Conservation (phyloP, 2,113 vertebrate species). For the Takifugu flavidus region DNA sequence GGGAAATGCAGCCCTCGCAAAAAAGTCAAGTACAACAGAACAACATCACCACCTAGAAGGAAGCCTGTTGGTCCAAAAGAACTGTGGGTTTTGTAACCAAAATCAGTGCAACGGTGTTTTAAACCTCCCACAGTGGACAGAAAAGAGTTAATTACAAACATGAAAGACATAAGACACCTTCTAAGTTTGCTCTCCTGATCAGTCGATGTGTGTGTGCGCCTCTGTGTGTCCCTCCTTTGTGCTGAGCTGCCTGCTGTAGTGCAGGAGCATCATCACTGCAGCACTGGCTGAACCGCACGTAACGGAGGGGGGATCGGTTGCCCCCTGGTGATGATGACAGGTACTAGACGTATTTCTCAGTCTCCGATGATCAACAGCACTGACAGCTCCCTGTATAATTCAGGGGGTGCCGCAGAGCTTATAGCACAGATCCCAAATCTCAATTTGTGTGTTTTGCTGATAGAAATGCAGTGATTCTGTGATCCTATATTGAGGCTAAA, state of each 20-base stretch:
- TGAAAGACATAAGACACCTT: not conserved
- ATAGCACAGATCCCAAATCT: constrained; percentile 6
- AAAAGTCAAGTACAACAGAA: constrained; percentile 20
- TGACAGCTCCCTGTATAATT: constrained; percentile 10
- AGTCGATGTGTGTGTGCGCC: constrained; percentile 10
- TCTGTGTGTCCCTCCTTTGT: constrained; percentile 23
- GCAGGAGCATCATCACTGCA: constrained; percentile 45
- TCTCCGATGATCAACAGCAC: constrained; percentile 5
- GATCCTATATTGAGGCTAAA: not conserved
- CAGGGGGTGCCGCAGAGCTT: constrained; percentile 14
- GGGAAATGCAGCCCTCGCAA: constrained; percentile 4
- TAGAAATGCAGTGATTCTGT: constrained; percentile 2
- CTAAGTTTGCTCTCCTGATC: not conserved
- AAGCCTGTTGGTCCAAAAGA: not conserved
- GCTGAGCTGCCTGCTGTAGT: constrained; percentile 25
- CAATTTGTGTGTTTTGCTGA: not conserved
- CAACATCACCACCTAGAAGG: not conserved
- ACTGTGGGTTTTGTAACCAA: not conserved
- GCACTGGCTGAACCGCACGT: constrained; percentile 10
- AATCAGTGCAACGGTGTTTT: constrained; percentile 12
- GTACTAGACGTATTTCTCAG: constrained; percentile 3
- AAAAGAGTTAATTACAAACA: constrained; percentile 14
- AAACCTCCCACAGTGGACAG: not conserved
- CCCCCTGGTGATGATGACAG: constrained; percentile 50
- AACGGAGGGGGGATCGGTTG: constrained; percentile 23